Base-by-base conservation (phyloP, 1,140 invertebrate genomes). In the Drepana arcuata region DNA sequence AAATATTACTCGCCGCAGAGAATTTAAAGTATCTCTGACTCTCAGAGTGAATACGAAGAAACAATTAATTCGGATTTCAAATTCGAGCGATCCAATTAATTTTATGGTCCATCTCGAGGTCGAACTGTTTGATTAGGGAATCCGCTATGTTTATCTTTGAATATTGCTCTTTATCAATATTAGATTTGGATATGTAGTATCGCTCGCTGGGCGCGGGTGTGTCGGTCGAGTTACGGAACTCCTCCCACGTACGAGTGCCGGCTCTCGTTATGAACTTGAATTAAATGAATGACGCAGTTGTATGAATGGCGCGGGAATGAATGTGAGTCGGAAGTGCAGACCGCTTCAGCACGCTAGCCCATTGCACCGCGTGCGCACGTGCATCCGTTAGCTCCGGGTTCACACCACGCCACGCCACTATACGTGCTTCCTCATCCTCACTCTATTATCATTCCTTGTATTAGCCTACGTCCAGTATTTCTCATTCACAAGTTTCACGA, bases 261-360 rank as follows among this genome's bases (percentile, higher is more conserved):
- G 57, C 48, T 55, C 49, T 68, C 48, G 62, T 79, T 75, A 68
- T 79, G 68, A 71, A 77, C 71, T 79, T 72, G 74, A 79, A 75
- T 73, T 70, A 77, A 73, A 73, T 77, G 69, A 78, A 75, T 78
- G 73, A 72, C 58, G 61, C 62, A 60, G 58, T 68, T 70, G 58
- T 73, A 79, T 79, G 74, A 79, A 79, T 79, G 74, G 68, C 64
- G 71, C 59, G 61, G 64, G 67, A 66, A 70, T 69, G 65, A 69
- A 71, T 74, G 68, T 54, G 70, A 71, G 60, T 71, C 70, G 70
- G 70, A 77, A 71, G 68, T 65, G 58, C 63, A 57, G 52, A 58
- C 29, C 49, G 62, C 48, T 73, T 67, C 58, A 63, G 64, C 70
- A 65, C 64, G 64, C 64, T 64, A 66, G 58, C 47, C 52, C 56